Evolutionary conservation across 2,888 invertebrate genomes (phyloP).

Genomic region (Mayetiola destructor): DNA sequence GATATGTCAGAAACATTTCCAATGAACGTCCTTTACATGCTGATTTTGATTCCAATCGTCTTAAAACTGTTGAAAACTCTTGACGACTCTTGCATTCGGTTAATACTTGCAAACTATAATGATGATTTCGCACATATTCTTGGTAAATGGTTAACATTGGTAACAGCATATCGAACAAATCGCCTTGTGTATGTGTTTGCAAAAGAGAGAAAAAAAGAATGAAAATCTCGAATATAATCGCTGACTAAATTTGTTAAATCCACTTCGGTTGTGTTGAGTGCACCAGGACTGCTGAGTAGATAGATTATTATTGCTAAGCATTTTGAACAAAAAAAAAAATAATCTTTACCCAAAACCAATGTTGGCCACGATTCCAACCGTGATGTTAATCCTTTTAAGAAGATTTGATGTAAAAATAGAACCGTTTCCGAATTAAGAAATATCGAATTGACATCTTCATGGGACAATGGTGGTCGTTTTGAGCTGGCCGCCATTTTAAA

Average conservation of each 20-base stretch:
- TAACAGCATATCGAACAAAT: constrained; percentile 85
- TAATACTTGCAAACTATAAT: constrained; percentile 80
- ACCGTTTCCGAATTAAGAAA: constrained; percentile 87
- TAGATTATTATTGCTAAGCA: no score
- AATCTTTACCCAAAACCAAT: constrained; percentile 62
- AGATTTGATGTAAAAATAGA: constrained; percentile 84
- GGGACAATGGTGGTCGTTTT: constrained; percentile 81
- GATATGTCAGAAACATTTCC: constrained; percentile 81
- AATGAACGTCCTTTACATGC: constrained; percentile 71
- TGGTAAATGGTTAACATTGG: constrained; percentile 92
- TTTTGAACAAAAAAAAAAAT: constrained; percentile 1
- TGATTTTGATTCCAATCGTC: constrained; percentile 70
- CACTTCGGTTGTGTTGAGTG: no score
- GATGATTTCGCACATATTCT: constrained; percentile 87
- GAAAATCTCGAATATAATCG: no score
- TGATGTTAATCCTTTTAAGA: constrained; percentile 80
- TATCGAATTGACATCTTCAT: constrained; percentile 88
- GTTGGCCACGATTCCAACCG: constrained; percentile 91
- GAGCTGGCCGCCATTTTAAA: constrained; percentile 91
- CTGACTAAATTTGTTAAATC: no score
- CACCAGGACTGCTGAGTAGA: no score
- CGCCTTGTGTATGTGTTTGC: constrained; percentile 43
- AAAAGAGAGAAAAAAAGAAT: not conserved
- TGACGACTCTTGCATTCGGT: constrained; percentile 82
- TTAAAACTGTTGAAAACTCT: constrained; percentile 61